Conservation (phyloP, 1,140 invertebrate genomes). For the Temnothorax curvispinosus region DNA sequence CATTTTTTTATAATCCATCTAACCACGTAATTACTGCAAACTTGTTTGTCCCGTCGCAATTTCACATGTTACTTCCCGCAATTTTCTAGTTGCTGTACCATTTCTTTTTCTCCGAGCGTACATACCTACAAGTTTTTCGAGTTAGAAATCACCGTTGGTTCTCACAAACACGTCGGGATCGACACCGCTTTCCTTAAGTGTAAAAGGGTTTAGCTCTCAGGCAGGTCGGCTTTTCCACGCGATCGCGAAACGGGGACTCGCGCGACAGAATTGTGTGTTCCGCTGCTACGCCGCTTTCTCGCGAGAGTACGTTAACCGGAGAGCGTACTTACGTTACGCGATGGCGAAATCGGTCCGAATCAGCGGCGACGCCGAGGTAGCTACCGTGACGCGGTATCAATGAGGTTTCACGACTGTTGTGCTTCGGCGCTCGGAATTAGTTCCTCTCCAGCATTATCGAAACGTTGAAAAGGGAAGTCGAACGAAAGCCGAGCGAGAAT, state of each 20-base stretch:
- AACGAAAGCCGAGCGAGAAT: background rate
- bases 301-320: constrained; percentile 49
- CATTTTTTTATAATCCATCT: background rate
- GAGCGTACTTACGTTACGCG: background rate
- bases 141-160: background rate
- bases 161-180: background rate
- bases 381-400: background rate
- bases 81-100: background rate
- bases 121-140: background rate
- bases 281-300: constrained; percentile 48
- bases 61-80: background rate
- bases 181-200: background rate
- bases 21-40: background rate
- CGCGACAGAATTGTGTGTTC: constrained; percentile 22
- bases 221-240: constrained; percentile 14
- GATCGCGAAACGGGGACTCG: constrained; percentile 22
- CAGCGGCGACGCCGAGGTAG: background rate
- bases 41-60: background rate
- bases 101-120: background rate
- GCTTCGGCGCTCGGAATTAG: background rate
- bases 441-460: background rate
- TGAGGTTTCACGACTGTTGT: background rate
- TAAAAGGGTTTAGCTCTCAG: background rate
- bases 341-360: too few relatives aligned
- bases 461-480: background rate